Evolutionary conservation across 2,113 vertebrate species (phyloP).

Genomic region (Raja brachyura): DNA sequence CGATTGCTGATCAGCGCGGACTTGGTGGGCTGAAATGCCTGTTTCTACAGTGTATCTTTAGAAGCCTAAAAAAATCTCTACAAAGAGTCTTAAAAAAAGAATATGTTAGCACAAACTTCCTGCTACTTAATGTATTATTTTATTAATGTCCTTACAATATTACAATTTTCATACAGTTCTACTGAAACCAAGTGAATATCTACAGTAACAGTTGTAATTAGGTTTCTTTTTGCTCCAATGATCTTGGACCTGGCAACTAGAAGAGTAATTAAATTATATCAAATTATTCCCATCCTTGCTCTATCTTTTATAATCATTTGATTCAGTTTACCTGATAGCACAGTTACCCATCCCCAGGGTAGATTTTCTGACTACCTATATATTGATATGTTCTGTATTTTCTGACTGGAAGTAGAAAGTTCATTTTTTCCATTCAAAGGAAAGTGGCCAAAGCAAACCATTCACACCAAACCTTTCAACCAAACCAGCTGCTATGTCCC

Average conservation of each 20-base stretch:
- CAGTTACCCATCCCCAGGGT: not conserved
- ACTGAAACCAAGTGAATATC: not conserved
- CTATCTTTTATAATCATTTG: not conserved
- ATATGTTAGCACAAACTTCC: not conserved
- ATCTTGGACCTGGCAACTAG: not conserved
- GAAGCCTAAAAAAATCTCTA: too few species aligned
- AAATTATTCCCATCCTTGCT: not conserved
- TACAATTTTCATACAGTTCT: not conserved
- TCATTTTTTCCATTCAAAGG: not conserved
- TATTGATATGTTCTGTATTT: not conserved
- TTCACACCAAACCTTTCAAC: not conserved
- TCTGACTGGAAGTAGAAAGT: not conserved
- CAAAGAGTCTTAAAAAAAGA: too few species aligned
- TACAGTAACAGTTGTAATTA: not conserved
- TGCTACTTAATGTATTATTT: not conserved
- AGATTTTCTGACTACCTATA: not conserved
- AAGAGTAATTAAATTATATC: not conserved
- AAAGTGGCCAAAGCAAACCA: not conserved
- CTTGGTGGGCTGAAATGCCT: not conserved
- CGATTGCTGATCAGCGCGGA: too few species aligned
- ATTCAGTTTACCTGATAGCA: not conserved
- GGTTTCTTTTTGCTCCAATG: not conserved
- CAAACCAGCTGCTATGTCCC: not conserved
- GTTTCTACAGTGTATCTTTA: too few species aligned
- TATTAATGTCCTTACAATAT: not conserved